Evolutionary conservation across 2,113 vertebrate genomes (phyloP).

Genomic region (Mormoops blainvillei): DNA sequence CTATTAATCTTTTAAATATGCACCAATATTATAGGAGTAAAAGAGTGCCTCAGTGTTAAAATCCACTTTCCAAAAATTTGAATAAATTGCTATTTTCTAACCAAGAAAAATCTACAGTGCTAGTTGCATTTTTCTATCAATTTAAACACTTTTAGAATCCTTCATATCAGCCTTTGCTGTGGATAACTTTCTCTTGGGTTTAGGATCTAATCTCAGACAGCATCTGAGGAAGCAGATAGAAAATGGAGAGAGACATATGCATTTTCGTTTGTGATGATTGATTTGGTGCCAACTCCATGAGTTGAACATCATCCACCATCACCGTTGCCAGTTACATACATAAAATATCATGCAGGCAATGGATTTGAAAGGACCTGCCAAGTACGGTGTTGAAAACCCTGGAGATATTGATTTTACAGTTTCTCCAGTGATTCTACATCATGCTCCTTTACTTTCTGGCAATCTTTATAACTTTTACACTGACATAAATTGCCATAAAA

Average conservation of each 20-base stretch:
- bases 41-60: not conserved
- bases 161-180: not conserved
- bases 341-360: constrained; percentile 76
- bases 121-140: not conserved
- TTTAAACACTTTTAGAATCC: not conserved
- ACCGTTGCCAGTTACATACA: constrained; percentile 71
- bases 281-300: constrained; percentile 31
- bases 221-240: constrained; percentile 43
- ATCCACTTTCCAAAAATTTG: not conserved
- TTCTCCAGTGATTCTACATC: constrained; percentile 80
- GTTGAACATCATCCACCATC: constrained; percentile 65
- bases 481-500: constrained; percentile 82
- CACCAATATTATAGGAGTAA: not conserved
- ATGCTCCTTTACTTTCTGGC: constrained; percentile 81
- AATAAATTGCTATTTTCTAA: not conserved
- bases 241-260: constrained; percentile 54
- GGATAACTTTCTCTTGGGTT: constrained; percentile 18
- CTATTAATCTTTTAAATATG: not conserved
- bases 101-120: not conserved
- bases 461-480: constrained; percentile 82
- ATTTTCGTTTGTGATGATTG: constrained; percentile 47
- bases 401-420: constrained; percentile 82
- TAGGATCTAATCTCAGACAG: constrained; percentile 30
- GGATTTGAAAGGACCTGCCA: constrained; percentile 77
- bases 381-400: constrained; percentile 77